phyloP scores from a whole-genome alignment of 2,888 invertebrate genomes.

The Heteromyza rotundicornis region DNA sequence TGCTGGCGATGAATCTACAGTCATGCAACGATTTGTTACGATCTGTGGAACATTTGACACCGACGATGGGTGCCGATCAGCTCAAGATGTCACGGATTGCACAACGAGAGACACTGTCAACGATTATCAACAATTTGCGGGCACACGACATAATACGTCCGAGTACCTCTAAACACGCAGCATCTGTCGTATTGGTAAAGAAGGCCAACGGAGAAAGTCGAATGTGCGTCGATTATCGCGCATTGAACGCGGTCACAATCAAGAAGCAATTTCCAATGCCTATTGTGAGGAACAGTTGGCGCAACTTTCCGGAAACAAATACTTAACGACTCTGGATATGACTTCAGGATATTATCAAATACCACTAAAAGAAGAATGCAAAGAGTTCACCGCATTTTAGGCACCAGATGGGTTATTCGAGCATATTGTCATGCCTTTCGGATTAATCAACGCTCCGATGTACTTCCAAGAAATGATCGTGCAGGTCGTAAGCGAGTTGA shows the following conservation, averaged over 20 bases:
- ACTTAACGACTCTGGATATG: conserved; percentile 45
- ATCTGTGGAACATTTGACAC: conserved; percentile 29
- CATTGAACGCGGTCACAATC: conserved; percentile 21
- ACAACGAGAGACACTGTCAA: conserved; percentile 17
- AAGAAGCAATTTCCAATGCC: conserved; percentile 26
- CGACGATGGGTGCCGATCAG: too few species aligned
- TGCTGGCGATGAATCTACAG: conserved; percentile 23
- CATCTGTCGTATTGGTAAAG: conserved; percentile 24
- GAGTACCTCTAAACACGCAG: conserved; percentile 28
- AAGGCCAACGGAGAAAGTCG: conserved; percentile 27
- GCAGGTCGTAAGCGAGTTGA: neutral
- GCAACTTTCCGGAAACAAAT: conserved; percentile 32
- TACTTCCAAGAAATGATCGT: conserved; percentile 25
- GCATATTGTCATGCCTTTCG: conserved; percentile 49
- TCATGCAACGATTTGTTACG: conserved; percentile 23
- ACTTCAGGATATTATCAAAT: conserved; percentile 43
- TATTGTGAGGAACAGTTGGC: conserved; percentile 23
- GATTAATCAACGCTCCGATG: conserved; percentile 47
- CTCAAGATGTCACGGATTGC: conserved; percentile 8
- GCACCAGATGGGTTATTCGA: conserved; percentile 48
- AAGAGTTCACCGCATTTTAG: conserved; percentile 44
- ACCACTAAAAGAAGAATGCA: conserved; percentile 31
- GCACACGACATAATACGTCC: conserved; percentile 22
- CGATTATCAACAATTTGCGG: conserved; percentile 21
- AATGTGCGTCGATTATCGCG: conserved; percentile 28